Conservation (phyloP, 2,113 vertebrate species). For the Clarias macrocephalus region DNA sequence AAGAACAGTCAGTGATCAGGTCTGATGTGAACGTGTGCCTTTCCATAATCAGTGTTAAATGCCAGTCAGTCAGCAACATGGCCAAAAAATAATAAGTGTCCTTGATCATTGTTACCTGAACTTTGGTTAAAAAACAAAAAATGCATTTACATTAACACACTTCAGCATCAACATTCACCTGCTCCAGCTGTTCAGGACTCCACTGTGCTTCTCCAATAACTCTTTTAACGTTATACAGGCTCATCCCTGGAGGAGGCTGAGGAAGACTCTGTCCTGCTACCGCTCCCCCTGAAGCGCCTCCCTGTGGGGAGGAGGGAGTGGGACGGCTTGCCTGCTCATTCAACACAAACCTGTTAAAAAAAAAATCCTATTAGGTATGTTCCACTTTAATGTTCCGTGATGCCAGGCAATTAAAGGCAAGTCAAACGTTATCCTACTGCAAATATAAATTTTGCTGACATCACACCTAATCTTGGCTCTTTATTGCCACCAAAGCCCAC, state of each 20-base stretch:
- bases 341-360: constrained; percentile 82
- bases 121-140: neutral
- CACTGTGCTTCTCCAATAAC: constrained; percentile 94
- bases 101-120: neutral
- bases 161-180: constrained; percentile 71
- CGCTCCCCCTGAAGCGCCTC: constrained; percentile 70
- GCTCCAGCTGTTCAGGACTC: constrained; percentile 93
- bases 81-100: neutral
- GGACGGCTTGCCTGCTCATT: constrained; percentile 91
- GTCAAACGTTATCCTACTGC: too few species aligned
- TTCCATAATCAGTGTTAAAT: neutral
- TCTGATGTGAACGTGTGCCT: neutral
- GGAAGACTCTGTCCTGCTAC: constrained; percentile 78
- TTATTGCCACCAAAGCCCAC: neutral
- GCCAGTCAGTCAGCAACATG: neutral
- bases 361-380: neutral
- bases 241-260: constrained; percentile 95
- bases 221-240: constrained; percentile 92
- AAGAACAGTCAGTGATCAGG: constrained; percentile 32
- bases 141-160: neutral
- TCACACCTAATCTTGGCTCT: neutral
- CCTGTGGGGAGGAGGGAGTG: constrained; percentile 78
- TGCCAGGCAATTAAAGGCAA: too few species aligned
- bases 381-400: too few species aligned
- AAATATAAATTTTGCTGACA: neutral